phyloP scores from a whole-genome alignment of 2,888 invertebrate genomes.

The Drosophila affinis region DNA sequence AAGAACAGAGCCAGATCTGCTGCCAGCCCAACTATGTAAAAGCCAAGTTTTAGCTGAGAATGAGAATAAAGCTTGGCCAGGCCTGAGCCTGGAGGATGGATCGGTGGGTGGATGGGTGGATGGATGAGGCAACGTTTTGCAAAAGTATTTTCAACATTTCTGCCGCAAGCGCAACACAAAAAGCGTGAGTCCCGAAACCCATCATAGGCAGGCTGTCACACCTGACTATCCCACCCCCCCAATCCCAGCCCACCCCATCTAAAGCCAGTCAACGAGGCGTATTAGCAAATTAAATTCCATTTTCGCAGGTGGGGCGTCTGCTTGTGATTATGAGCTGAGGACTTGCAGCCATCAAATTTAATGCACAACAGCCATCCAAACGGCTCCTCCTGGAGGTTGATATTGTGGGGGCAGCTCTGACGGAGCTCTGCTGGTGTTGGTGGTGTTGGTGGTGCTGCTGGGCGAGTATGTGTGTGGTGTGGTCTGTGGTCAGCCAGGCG shows the following conservation, averaged over 20 bases:
- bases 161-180: conserved; percentile 60
- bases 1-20: conserved; percentile 5
- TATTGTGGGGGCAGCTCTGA: neutral
- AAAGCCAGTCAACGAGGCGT: conserved; percentile 29
- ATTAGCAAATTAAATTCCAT: conserved; percentile 58
- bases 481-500: conserved; percentile 36
- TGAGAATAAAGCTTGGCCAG: conserved; percentile 19
- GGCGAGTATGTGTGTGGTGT: conserved; percentile 7
- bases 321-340: conserved; percentile 45
- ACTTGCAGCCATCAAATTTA: conserved; percentile 43
- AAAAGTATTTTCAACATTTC: conserved; percentile 64
- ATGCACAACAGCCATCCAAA: conserved; percentile 19
- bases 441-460: neutral
- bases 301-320: conserved; percentile 50
- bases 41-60: conserved; percentile 64
- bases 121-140: conserved; percentile 38
- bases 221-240: conserved; percentile 6
- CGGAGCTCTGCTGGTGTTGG: neutral
- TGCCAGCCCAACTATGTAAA: conserved; percentile 61
- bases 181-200: conserved; percentile 19
- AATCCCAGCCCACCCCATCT: neutral
- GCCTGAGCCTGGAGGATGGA: neutral
- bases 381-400: neutral
- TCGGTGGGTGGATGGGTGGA: neutral
- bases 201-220: conserved; percentile 46